A percentile compares a stretch with the other conserved stretches of the same genome.
phyloP scores from a whole-genome alignment of 2,797 vertebrate genomes.

The Epinephelus coioides region DNA sequence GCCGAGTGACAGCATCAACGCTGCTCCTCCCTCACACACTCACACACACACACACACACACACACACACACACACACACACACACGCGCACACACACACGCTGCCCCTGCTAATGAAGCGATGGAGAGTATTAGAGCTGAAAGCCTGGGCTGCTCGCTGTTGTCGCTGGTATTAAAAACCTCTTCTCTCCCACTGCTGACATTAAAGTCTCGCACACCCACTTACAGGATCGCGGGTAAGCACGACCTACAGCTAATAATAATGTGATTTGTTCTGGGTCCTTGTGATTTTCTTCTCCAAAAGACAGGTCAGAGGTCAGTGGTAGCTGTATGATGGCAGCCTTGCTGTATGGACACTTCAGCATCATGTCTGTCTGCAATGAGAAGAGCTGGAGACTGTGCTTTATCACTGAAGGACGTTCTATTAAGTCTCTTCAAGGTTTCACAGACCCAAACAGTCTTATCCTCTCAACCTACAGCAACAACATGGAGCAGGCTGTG shows the following conservation, averaged over 20 bases:
- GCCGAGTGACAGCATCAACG: constrained; percentile 60
- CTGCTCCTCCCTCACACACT: constrained; percentile 41
- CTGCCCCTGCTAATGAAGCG: constrained; percentile 68
- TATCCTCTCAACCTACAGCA: neutral
- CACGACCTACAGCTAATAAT: constrained; percentile 38
- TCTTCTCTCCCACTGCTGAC: constrained; percentile 43
- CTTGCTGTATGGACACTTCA: neutral
- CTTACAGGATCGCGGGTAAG: constrained; percentile 23
- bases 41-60: constrained; percentile 32
- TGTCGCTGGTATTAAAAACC: constrained; percentile 43
- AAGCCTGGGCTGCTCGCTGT: constrained; percentile 46
- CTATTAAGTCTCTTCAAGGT: neutral
- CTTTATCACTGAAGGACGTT: neutral
- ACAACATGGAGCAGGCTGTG: neutral
- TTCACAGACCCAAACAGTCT: neutral
- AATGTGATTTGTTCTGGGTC: constrained; percentile 38
- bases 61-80: constrained; percentile 36
- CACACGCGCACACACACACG: constrained; percentile 35
- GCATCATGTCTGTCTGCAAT: neutral
- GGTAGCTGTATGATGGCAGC: neutral
- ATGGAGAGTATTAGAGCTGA: constrained; percentile 60
- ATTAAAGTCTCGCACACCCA: constrained; percentile 46
- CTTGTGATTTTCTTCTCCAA: constrained; percentile 1
- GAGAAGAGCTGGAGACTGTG: neutral
- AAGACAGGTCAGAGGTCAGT: constrained; percentile 23